phyloP scores from a whole-genome alignment of 2,888 invertebrate species.

The Gymnoscelis rufifasciata region DNA sequence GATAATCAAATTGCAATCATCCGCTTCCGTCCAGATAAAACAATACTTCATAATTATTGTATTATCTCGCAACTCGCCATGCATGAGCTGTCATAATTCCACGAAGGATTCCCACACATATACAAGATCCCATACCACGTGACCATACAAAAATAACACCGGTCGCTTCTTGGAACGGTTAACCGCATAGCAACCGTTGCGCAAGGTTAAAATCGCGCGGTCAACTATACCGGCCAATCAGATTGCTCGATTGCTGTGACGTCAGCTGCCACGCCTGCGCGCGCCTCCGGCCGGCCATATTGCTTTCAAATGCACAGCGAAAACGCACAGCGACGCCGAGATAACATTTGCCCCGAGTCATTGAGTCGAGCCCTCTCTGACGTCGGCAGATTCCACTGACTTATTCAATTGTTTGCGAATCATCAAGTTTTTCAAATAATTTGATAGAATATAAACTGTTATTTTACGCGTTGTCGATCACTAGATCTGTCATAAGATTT shows the following conservation, averaged over 20 bases:
- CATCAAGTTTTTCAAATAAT: too few species aligned
- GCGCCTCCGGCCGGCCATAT: constrained; percentile 68
- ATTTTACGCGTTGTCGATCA: too few species aligned
- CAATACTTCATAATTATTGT: too few species aligned
- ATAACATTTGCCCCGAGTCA: constrained; percentile 39
- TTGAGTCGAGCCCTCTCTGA: constrained; percentile 40
- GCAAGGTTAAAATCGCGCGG: constrained; percentile 67
- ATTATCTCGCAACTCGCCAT: background rate
- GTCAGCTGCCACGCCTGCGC: constrained; percentile 77
- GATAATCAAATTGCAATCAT: background rate
- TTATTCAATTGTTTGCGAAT: too few species aligned
- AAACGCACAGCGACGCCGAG: constrained; percentile 31
- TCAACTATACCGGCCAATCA: constrained; percentile 56
- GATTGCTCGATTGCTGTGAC: constrained; percentile 52
- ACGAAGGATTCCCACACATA: constrained; percentile 16
- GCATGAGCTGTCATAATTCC: background rate
- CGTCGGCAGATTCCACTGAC: constrained; percentile 23
- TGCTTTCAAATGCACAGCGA: constrained; percentile 50
- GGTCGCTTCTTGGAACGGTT: constrained; percentile 57
- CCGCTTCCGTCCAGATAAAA: constrained; percentile 1
- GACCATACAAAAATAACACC: constrained; percentile 28
- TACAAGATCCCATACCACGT: too few species aligned
- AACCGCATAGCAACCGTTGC: constrained; percentile 71
- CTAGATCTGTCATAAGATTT: too few species aligned
- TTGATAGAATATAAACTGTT: too few species aligned